Base-by-base conservation (phyloP, 2,888 invertebrate species). In the Micoletzkya japonica region DNA sequence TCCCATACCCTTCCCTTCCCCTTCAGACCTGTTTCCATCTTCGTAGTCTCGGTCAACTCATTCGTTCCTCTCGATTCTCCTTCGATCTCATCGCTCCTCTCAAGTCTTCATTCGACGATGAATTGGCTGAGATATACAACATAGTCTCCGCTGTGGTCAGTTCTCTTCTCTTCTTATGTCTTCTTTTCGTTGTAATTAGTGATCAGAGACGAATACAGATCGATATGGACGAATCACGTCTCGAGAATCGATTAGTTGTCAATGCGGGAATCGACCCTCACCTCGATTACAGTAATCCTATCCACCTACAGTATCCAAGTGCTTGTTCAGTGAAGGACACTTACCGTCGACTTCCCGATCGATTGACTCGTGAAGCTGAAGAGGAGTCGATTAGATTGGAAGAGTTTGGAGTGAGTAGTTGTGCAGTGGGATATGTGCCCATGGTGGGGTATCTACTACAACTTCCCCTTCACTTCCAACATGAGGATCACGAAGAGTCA, bases 361-460 rank as follows among this genome's bases (percentile, higher is more conserved):
- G 32, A 4, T 32, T 68, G 58, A 68, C 68, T 28, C 24, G 28
- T 28, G 68, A 30, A 0, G 68, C 68, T 3, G 30, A 26, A 28
- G 49, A 17, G 4, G 66, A 66, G 66, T 36, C 49, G 50, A 17
- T 6, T 34, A 7, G 6, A 28, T 34, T 26, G 14, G 24, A 4
- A 28, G 0, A 1, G 26, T 26, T 24, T 24, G 1, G 4, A 50
- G 26, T 3, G 28, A 20, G 28, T 52, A 7, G 26, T 20, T 68
- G 68, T 26, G 57, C 68, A 20, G 68, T 68, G 6, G 68, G 83
- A 86, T 89, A 89, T 76, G 80, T 89, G 37, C 86, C 89, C 2
- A 90, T 90, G 85, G 89, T 93, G 44, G 82, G 93, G 0, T 93
- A 92, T 87, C 87, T 93, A 73, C 87, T 94, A 17, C 91, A 90